Percentiles rank a stretch among this genome's conserved stretches.
Evolutionary conservation across 2,888 invertebrate genomes (phyloP).

Genomic region (Sphaerophoria taeniata): DNA sequence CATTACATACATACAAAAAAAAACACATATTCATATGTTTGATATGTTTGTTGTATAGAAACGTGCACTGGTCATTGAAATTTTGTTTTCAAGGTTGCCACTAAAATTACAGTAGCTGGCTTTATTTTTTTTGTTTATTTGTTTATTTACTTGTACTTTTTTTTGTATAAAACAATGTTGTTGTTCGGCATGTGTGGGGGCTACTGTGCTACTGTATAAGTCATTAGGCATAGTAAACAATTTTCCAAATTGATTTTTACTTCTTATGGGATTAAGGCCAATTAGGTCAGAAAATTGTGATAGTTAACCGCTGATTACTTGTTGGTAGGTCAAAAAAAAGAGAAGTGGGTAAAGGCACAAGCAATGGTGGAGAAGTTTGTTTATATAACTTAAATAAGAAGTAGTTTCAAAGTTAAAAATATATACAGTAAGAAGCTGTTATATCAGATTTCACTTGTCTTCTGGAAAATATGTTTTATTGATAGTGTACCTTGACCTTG

Average conservation of each 20-base stretch:
- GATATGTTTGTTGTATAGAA: not conserved
- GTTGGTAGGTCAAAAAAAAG: conserved; percentile 39
- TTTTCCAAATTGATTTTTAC: conserved; percentile 45
- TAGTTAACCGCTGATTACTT: conserved; percentile 39
- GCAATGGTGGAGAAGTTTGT: not conserved
- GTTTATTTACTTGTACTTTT: not conserved
- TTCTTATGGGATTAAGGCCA: conserved; percentile 58
- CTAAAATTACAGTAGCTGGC: conserved; percentile 15
- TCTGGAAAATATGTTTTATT: no score
- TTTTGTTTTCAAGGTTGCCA: conserved; percentile 46
- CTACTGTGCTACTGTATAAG: not conserved
- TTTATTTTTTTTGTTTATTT: conserved; percentile 9
- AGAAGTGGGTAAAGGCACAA: not conserved
- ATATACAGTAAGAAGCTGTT: no score
- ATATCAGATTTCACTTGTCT: no score
- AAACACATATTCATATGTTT: not conserved
- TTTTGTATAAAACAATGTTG: conserved; percentile 4
- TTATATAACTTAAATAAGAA: conserved; percentile 3
- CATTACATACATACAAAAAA: conserved; percentile 9
- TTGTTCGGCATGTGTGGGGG: not conserved
- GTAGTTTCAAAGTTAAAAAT: not conserved
- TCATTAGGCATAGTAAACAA: conserved; percentile 20
- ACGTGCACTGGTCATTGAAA: conserved; percentile 57
- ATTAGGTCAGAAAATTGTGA: conserved; percentile 58
- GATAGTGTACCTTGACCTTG: no score